A percentile compares a stretch with the other conserved stretches of the same genome.
Conservation (phyloP, 1,140 invertebrate genomes). For the Neodiprion virginianus region DNA sequence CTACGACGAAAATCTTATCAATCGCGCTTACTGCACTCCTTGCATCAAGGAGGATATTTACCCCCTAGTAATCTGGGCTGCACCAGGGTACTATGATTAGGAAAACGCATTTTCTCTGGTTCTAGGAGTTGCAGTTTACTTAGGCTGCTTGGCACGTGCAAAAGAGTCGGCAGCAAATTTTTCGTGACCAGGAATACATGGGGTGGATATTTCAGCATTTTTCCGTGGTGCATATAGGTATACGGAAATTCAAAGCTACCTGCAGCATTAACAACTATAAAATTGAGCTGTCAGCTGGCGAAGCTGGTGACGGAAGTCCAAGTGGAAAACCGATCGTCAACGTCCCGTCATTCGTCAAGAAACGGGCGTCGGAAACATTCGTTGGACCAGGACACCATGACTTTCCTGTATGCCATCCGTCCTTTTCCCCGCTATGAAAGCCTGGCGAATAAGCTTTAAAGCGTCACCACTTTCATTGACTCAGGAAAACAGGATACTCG, state of each 20-base stretch:
- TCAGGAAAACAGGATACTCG: neutral
- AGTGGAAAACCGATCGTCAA: neutral
- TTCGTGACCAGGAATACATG: neutral
- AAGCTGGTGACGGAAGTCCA: too few relatives aligned
- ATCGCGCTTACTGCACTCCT: neutral
- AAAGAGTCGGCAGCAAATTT: neutral
- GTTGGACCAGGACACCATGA: neutral
- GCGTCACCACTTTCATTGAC: neutral
- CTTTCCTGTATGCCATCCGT: neutral
- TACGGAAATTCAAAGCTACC: too few relatives aligned
- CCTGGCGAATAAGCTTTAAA: neutral
- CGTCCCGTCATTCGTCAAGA: conserved; percentile 6
- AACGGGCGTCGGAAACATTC: neutral
- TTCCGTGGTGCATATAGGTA: neutral
- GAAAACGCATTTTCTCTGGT: neutral
- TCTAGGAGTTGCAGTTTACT: neutral
- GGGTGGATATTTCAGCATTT: neutral
- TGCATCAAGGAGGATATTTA: neutral
- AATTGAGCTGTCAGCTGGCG: too few relatives aligned
- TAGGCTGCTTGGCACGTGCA: neutral
- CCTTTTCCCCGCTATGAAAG: neutral
- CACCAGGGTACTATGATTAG: neutral
- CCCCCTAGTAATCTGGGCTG: neutral
- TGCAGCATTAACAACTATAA: too few relatives aligned
- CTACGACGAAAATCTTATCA: too few relatives aligned